These are phyloP conservation scores for Tetragnatha montana DNA, from an alignment of 2,888 invertebrate species.

Conservation along the genomic window DNA sequence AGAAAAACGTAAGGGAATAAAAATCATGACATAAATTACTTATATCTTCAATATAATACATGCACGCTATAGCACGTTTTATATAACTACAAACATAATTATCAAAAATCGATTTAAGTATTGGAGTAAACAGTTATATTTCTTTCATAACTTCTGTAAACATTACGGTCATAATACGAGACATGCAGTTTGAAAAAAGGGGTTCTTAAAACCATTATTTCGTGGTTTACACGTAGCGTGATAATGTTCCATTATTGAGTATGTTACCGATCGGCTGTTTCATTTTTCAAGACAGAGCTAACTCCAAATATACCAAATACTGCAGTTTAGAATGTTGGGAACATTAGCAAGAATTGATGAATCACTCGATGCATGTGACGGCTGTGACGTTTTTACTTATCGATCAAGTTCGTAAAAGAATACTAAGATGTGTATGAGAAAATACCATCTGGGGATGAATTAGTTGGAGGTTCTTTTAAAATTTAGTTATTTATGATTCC, in stretches of 20 bases:
- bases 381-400: too few species aligned
- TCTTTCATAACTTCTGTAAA: background rate
- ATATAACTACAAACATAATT: background rate
- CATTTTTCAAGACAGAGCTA: background rate
- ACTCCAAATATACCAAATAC: background rate
- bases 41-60: too few species aligned
- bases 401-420: too few species aligned
- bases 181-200: too few species aligned
- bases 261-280: background rate
- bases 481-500: too few species aligned
- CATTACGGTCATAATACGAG: too few species aligned
- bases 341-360: background rate
- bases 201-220: background rate
- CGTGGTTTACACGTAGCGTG: background rate
- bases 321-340: background rate
- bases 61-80: too few species aligned
- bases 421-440: too few species aligned
- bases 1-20: too few species aligned
- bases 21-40: too few species aligned
- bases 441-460: too few species aligned
- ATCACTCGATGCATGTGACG: background rate
- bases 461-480: too few species aligned
- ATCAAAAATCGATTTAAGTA: background rate
- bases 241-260: background rate
- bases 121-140: background rate